A percentile compares a stretch with the other conserved stretches of the same genome.
Evolutionary conservation across 2,797 vertebrate species (phyloP).

Genomic region (Eulemur rubriventer): DNA sequence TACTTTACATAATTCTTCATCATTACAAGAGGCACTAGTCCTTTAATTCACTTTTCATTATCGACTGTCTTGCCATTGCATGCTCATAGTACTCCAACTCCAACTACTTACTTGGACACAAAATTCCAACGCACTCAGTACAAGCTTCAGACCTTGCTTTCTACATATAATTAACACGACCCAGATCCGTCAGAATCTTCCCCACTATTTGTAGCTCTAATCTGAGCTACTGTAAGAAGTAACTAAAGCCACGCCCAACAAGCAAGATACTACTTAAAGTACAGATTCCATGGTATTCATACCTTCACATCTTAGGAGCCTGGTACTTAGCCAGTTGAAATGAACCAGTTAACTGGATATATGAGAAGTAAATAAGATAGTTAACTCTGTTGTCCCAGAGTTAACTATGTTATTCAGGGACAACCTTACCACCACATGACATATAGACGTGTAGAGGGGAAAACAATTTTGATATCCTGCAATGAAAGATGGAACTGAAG

Average conservation of each 20-base stretch:
- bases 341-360: background rate
- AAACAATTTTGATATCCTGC: no score
- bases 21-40: background rate
- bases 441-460: background rate
- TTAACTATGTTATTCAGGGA: background rate
- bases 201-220: background rate
- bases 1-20: background rate
- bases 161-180: background rate
- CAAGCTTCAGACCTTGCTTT: background rate
- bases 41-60: background rate
- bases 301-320: background rate
- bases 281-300: background rate
- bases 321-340: background rate
- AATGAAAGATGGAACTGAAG: background rate
- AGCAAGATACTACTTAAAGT: background rate
- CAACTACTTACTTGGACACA: background rate
- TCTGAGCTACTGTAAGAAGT: background rate
- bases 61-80: background rate
- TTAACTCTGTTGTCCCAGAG: background rate
- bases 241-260: no score
- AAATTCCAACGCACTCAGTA: background rate
- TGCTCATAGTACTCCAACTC: background rate
- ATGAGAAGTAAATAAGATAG: background rate
- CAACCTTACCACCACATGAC: background rate
- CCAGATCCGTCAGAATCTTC: background rate